These are phyloP conservation scores for Aporophyla lueneburgensis DNA, from an alignment of 2,888 invertebrate species.

Conservation along the genomic window DNA sequence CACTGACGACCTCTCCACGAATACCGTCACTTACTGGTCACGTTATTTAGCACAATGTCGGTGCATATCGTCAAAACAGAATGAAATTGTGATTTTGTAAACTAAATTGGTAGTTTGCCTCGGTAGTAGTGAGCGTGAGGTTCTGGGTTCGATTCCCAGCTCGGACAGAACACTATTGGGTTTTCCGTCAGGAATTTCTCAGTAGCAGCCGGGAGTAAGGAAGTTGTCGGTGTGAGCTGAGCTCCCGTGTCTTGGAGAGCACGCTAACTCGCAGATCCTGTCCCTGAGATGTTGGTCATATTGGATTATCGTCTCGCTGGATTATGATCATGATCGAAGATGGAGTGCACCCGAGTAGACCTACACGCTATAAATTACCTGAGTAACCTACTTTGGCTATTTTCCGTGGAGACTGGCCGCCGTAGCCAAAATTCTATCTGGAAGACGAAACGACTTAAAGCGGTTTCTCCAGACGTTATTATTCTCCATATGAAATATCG, in stretches of 20 bases:
- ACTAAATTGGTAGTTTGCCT: neutral
- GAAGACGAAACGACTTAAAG: neutral
- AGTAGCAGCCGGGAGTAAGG: neutral
- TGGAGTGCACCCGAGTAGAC: neutral
- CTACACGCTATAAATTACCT: neutral
- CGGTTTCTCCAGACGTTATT: neutral
- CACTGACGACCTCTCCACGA: neutral
- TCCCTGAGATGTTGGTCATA: no score
- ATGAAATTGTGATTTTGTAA: neutral
- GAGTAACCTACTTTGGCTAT: neutral
- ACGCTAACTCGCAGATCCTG: neutral
- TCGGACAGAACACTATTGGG: neutral
- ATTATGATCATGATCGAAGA: neutral
- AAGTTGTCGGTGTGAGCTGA: neutral
- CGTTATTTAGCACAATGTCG: constrained; percentile 4
- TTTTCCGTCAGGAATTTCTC: neutral
- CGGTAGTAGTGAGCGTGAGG: neutral
- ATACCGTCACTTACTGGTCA: neutral
- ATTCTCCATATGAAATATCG: no score
- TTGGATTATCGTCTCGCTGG: neutral
- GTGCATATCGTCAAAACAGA: neutral
- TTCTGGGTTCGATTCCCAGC: neutral
- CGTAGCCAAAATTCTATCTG: neutral
- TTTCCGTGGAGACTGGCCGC: neutral
- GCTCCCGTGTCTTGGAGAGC: neutral